Evolutionary conservation across 2,113 vertebrate genomes (phyloP).

Genomic region (Tylochromis polylepis): DNA sequence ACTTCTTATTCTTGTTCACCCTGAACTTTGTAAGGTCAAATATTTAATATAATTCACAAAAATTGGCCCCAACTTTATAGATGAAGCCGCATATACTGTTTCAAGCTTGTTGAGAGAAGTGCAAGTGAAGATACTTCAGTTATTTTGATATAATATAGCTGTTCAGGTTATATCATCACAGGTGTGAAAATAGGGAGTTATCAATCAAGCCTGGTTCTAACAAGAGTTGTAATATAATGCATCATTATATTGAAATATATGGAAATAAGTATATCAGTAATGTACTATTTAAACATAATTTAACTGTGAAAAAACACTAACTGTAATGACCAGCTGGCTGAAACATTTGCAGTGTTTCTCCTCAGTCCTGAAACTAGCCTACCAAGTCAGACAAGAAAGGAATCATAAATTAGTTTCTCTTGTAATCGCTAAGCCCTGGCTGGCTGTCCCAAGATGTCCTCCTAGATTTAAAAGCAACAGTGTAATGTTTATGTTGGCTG

Average conservation of each 20-base stretch:
- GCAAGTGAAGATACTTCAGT: background rate
- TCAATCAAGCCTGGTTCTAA: background rate
- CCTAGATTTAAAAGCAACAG: slow-evolving; percentile 67
- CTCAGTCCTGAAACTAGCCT: slow-evolving; percentile 27
- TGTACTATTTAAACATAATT: background rate
- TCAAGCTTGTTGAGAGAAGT: fast-evolving
- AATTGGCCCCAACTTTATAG: background rate
- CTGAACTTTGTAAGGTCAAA: background rate
- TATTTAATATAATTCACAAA: background rate
- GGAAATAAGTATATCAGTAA: background rate
- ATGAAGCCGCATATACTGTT: background rate
- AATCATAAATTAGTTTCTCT: slow-evolving; percentile 56
- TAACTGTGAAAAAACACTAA: background rate
- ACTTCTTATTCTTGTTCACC: background rate
- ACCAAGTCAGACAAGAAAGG: slow-evolving; percentile 41
- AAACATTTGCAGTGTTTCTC: slow-evolving; percentile 33
- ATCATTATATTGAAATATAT: background rate
- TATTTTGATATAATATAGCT: background rate
- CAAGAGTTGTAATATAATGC: background rate
- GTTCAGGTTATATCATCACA: background rate
- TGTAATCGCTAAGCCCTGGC: slow-evolving; percentile 57
- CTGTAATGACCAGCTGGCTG: background rate
- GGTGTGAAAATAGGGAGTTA: background rate
- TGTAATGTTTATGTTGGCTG: slow-evolving; percentile 71
- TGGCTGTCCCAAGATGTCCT: slow-evolving; percentile 65